A percentile compares a stretch with the other conserved stretches of the same genome.
These are phyloP conservation scores for Xestia xanthographa DNA, from an alignment of 2,888 invertebrate species.

Conservation along the genomic window DNA sequence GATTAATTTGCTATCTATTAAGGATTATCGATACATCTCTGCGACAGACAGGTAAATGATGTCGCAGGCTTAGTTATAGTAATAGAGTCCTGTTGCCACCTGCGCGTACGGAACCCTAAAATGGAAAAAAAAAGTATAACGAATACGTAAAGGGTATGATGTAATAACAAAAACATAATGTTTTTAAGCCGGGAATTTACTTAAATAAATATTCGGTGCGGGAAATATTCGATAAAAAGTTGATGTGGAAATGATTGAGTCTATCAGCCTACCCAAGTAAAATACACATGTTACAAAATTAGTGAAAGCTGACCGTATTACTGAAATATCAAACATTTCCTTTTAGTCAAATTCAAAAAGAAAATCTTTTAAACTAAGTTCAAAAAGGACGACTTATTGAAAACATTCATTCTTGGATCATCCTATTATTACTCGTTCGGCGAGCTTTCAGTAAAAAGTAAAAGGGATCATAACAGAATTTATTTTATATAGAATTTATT, in stretches of 20 bases:
- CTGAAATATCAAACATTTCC: slow-evolving; percentile 33
- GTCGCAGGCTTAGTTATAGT: not conserved
- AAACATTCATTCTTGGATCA: slow-evolving; percentile 85
- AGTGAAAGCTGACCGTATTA: not conserved
- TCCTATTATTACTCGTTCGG: slow-evolving; percentile 83
- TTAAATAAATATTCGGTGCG: not conserved
- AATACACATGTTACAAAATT: slow-evolving; percentile 18
- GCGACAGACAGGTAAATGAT: too few species aligned
- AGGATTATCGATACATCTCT: not conserved
- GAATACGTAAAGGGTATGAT: not conserved
- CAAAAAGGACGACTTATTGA: slow-evolving; percentile 83
- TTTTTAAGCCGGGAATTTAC: not conserved
- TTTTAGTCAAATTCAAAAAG: slow-evolving; percentile 47
- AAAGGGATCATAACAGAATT: slow-evolving; percentile 87
- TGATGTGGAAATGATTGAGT: not conserved
- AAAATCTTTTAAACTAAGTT: slow-evolving; percentile 71
- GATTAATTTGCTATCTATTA: not conserved
- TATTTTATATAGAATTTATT: slow-evolving; percentile 86
- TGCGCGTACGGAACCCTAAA: not conserved
- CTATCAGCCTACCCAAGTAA: not conserved
- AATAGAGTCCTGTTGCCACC: not conserved
- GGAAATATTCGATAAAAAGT: not conserved
- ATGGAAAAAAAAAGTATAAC: not conserved
- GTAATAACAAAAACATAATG: not conserved
- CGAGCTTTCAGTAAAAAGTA: slow-evolving; percentile 83